Evolutionary conservation across 1,140 invertebrate species (phyloP).

Genomic region (Matsumurasca onukii): DNA sequence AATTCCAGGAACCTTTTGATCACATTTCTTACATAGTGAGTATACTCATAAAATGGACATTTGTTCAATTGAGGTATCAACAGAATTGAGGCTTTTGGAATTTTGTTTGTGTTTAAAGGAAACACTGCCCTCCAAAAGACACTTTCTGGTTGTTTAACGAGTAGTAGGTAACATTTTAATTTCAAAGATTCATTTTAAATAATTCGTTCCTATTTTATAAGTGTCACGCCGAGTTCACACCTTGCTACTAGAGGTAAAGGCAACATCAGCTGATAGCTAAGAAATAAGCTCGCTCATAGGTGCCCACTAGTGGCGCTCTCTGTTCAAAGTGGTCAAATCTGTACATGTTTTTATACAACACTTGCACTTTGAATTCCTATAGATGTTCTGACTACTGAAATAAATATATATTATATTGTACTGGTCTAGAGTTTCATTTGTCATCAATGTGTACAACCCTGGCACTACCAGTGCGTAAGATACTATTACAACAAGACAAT

Average conservation of each 20-base stretch:
- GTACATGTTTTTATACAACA: conserved; percentile 22
- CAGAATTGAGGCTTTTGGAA: too few species aligned
- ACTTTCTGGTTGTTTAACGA: background rate
- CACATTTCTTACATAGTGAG: too few species aligned
- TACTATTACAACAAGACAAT: too few species aligned
- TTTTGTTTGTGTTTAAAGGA: too few species aligned
- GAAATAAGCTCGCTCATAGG: background rate
- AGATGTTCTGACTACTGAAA: conserved; percentile 15
- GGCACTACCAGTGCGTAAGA: too few species aligned
- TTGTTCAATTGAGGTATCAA: too few species aligned
- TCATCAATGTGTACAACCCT: too few species aligned
- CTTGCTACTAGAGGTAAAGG: background rate
- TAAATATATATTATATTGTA: conserved; percentile 17
- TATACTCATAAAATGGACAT: too few species aligned
- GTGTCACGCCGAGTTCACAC: background rate
- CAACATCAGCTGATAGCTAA: background rate
- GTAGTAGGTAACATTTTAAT: background rate
- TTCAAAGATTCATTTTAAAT: background rate
- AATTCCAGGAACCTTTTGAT: too few species aligned
- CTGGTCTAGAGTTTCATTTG: too few species aligned
- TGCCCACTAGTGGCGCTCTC: conserved; percentile 3
- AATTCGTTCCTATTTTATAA: background rate
- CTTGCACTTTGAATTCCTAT: conserved; percentile 18
- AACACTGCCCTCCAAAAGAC: too few species aligned
- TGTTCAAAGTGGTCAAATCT: background rate